Conservation (phyloP, 2,888 invertebrate genomes). For the Synergus laeviventris region DNA sequence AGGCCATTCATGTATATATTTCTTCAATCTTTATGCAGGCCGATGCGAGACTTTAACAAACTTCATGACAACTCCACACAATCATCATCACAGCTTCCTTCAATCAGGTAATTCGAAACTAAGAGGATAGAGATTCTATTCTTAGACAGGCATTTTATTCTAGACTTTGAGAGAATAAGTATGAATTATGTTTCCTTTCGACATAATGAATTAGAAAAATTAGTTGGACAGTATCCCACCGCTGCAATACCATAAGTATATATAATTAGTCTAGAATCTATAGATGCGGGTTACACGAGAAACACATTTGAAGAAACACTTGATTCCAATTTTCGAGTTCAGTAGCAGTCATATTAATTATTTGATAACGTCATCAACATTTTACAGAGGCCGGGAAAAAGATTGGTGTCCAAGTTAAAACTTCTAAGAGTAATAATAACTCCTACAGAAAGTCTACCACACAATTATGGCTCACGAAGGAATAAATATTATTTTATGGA, state of each 20-base stretch:
- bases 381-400: too few species aligned
- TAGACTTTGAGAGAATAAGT: neutral
- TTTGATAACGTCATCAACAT: too few species aligned
- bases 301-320: neutral
- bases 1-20: constrained; percentile 27
- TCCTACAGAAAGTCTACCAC: neutral
- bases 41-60: constrained; percentile 7
- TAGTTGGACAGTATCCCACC: neutral
- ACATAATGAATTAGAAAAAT: neutral
- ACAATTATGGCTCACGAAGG: constrained; percentile 5
- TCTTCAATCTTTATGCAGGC: constrained; percentile 34
- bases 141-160: constrained; percentile 13
- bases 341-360: neutral
- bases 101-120: constrained; percentile 7
- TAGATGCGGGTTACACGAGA: neutral
- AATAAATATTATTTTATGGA: constrained; percentile 13
- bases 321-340: neutral
- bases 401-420: too few species aligned
- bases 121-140: constrained; percentile 6
- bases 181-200: neutral
- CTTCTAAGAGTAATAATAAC: neutral
- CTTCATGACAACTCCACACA: neutral
- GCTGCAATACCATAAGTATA: neutral
- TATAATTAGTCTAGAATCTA: neutral
- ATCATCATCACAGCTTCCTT: constrained; percentile 28